Evolutionary conservation across 2,113 vertebrate genomes (phyloP).

Genomic region (Stegastes partitus): DNA sequence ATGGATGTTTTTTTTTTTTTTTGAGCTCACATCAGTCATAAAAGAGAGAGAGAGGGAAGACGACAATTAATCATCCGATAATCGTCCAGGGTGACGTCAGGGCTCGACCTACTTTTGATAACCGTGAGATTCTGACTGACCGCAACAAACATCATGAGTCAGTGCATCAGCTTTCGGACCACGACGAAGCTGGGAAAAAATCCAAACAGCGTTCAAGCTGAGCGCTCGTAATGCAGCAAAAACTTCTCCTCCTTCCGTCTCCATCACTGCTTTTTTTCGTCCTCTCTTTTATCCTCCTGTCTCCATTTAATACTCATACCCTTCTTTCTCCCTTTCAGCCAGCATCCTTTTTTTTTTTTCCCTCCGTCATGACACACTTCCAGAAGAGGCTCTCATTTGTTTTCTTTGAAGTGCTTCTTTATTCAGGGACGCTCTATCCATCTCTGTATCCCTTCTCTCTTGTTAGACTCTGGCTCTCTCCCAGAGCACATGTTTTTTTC

Average conservation of each 20-base stretch:
- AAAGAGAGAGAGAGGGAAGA: slow-evolving; percentile 7
- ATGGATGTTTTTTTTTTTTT: too few relatives aligned
- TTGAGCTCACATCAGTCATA: neutral
- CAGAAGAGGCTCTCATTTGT: slow-evolving; percentile 23
- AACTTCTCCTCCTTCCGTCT: slow-evolving; percentile 1
- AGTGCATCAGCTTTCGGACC: neutral
- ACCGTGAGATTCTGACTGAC: neutral
- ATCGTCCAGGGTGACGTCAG: slow-evolving; percentile 53
- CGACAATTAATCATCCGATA: slow-evolving; percentile 60
- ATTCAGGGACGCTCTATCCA: slow-evolving; percentile 14
- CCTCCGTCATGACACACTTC: slow-evolving; percentile 33
- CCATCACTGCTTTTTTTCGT: neutral
- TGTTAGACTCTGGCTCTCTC: slow-evolving; percentile 22
- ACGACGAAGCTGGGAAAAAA: neutral
- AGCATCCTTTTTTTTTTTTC: neutral
- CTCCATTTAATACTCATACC: slow-evolving; percentile 15
- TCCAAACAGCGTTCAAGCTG: neutral
- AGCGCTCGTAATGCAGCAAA: slow-evolving; percentile 14
- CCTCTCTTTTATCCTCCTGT: slow-evolving; percentile 3
- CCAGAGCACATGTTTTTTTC: slow-evolving; percentile 40
- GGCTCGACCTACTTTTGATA: slow-evolving; percentile 60
- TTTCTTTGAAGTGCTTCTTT: slow-evolving; percentile 35
- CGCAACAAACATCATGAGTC: neutral
- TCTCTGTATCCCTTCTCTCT: neutral
- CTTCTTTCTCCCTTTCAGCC: neutral